phyloP scores from a whole-genome alignment of 2,797 vertebrate genomes.

The Myotis vivesi region DNA sequence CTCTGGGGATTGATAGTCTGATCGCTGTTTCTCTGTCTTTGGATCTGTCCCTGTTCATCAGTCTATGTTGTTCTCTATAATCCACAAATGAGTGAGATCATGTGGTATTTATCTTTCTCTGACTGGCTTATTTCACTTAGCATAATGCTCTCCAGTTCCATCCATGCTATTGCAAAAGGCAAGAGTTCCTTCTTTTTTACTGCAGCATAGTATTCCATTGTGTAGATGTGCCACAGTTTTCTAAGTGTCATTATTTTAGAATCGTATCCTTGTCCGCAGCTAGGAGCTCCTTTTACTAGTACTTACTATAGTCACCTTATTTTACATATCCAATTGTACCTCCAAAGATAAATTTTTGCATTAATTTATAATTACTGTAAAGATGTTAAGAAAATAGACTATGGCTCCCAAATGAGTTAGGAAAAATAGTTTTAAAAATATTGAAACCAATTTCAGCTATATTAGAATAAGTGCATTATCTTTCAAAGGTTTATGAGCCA shows the following conservation, averaged over 20 bases:
- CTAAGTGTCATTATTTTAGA: background rate
- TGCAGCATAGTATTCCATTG: too few relatives aligned
- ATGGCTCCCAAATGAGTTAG: background rate
- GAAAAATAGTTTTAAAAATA: constrained; percentile 25
- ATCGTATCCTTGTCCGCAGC: background rate
- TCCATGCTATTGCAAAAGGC: too few relatives aligned
- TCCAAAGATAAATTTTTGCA: background rate
- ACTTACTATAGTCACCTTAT: background rate
- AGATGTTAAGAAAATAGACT: background rate
- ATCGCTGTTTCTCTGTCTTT: too few relatives aligned
- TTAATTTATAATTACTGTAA: constrained; percentile 43
- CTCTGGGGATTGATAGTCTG: too few relatives aligned
- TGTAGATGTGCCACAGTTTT: too few relatives aligned
- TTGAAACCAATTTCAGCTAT: background rate
- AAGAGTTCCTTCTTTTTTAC: too few relatives aligned
- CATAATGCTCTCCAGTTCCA: too few relatives aligned
- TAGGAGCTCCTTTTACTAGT: background rate
- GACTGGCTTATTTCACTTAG: too few relatives aligned
- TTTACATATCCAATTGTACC: background rate
- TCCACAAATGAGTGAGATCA: too few relatives aligned
- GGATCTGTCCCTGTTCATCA: too few relatives aligned
- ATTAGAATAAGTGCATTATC: background rate
- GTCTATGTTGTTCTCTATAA: too few relatives aligned
- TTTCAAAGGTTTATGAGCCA: background rate
- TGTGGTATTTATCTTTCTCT: too few relatives aligned